Evolutionary conservation across 2,113 vertebrate species (phyloP), one percentile per base, ranked within the genome.

Genomic region (Elgaria multicarinata): DNA sequence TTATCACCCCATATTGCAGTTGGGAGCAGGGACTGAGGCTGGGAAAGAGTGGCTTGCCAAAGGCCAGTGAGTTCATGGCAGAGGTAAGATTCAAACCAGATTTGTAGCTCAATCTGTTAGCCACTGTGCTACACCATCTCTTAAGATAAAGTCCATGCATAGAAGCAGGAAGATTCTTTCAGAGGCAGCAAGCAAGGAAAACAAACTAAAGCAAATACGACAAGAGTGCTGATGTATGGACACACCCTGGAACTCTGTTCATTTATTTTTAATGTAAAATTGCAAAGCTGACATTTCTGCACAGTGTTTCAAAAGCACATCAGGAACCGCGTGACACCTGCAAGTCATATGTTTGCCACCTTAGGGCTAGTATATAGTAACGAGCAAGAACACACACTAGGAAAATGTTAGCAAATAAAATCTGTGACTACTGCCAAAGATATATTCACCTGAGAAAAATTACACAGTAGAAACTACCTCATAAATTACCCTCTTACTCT

Each of bases 401-500:
- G 7, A 16, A 6, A 4, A 74, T 0, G 7, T 22, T 33, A 90
- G 78, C 9, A 42, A 46, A 77, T 53, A 90, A 88, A 53, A 88
- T 0, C 13, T 4, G 64, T 20, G 85, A 24, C 18, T 90, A 74
- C 28, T 44, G 75, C 76, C 86, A 53, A 8, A 83, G 69, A 76
- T 50, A 36, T 44, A 86, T 85, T 58, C 86, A 55, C 50, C 62
- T n/a, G 39, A 88, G 90, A 42, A 85, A 8, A 53, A 77, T 42
- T 85, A 86, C 0, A 0, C 9, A 76, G 33, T n/a, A 87, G 16
- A 79, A 58, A 83, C 33, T 87, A 50, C n/a, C 89, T 90, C 90
- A 90, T 92, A 39, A 50, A 42, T 88, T 85, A 94, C 77, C 44
- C 74, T 85, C 13, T 74, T 89, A 72, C 18, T 46, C 66, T 81